phyloP scores from a whole-genome alignment of 2,888 invertebrate genomes.

The Pseudoips prasinana region DNA sequence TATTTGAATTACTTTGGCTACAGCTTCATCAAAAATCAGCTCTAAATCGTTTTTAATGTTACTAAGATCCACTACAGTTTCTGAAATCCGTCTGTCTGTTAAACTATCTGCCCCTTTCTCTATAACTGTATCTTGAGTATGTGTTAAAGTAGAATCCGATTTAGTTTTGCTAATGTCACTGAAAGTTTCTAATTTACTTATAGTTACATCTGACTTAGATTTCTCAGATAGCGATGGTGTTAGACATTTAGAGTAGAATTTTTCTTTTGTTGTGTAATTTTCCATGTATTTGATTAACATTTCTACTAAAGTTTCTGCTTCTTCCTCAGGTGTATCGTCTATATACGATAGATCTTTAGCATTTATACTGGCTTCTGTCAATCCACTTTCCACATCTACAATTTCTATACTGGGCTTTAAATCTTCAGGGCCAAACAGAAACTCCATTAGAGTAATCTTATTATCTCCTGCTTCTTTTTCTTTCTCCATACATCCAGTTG shows the following conservation, averaged over 20 bases:
- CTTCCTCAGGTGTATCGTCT: conserved; percentile 72
- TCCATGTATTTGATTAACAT: conserved; percentile 76
- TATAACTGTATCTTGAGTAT: conserved; percentile 72
- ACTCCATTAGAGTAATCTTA: conserved; percentile 76
- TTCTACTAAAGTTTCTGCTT: conserved; percentile 69
- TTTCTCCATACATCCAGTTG: conserved; percentile 67
- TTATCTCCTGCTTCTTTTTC: conserved; percentile 55
- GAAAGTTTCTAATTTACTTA: conserved; percentile 68
- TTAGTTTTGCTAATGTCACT: conserved; percentile 75
- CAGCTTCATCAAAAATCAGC: conserved; percentile 61
- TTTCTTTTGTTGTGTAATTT: conserved; percentile 56
- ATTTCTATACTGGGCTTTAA: conserved; percentile 59
- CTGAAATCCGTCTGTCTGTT: conserved; percentile 60
- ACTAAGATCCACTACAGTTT: conserved; percentile 68
- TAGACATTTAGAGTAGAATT: conserved; percentile 51
- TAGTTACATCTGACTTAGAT: conserved; percentile 72
- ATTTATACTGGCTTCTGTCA: conserved; percentile 66
- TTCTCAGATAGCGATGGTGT: conserved; percentile 71
- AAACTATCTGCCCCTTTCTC: conserved; percentile 50
- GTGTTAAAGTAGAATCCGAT: conserved; percentile 72
- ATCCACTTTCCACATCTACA: conserved; percentile 46
- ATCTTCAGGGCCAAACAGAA: conserved; percentile 68
- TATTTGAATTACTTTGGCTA: conserved; percentile 48
- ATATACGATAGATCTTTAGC: conserved; percentile 67
- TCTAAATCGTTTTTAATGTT: conserved; percentile 68